Base-by-base conservation (phyloP, 2,797 vertebrate species). In the Melanotaenia boesemani region DNA sequence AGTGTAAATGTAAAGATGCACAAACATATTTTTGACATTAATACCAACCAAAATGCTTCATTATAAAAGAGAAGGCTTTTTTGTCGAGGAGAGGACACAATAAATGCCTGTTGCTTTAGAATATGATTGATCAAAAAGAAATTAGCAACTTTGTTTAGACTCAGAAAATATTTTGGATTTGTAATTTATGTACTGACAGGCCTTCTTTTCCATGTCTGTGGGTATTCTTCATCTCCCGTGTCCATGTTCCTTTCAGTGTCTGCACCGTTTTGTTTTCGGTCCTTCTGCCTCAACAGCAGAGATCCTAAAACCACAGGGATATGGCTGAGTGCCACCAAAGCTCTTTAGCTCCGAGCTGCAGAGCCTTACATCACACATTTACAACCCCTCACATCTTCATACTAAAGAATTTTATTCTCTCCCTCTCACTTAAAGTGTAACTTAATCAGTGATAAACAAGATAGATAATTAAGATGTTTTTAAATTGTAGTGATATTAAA, bases 321-420 rank as follows among this genome's bases (percentile, higher is more conserved):
- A 32, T 90, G 92, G 89, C 87, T 8, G 76, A 67, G 81, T 89
- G 90, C 89, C 89, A 89, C 71, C 0, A 67, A 85, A 79, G 77
- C 87, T 89, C 86, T 89, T 88, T 59, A 88, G 86, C 84, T 84
- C 77, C 37, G 74, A 76, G 85, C 81, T 69, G 73, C 58, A 63
- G 72, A 80, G 88, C 86, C 86, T 85, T 84, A 71, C 80, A 83
- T 86, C 80, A 72, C 84, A 80, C 83, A 74, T 90, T 84, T 79
- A 86, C 80, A 80, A 69, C 72, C 78, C 54, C 41, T 64, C n/a
- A 56, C 68, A 80, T 84, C 76, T 76, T 63, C 79, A 65, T 59
- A 73, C 77, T 82, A 82, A 82, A 67, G 87, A 86, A 78, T 76
- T 77, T 37, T 78, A 74, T 86, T 88, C 74, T 83, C 82, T 75